A percentile compares a stretch with the other conserved stretches of the same genome.
Evolutionary conservation across 2,797 vertebrate genomes (phyloP).

Genomic region (Mionectes olivaceus): DNA sequence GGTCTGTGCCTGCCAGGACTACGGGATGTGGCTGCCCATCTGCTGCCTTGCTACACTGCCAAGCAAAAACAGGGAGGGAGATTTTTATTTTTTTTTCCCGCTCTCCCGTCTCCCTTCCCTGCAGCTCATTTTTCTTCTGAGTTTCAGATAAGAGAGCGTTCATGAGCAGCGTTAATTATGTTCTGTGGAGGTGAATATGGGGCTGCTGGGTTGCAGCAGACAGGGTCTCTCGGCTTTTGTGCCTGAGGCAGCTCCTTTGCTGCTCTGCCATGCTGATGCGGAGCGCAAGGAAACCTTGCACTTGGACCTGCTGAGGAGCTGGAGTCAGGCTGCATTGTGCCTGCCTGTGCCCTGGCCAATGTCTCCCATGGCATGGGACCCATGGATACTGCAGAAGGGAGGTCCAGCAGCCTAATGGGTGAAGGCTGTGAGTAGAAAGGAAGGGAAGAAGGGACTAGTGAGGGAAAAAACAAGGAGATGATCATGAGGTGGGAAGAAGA

Average conservation of each 20-base stretch:
- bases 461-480: not conserved
- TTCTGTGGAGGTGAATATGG: not conserved
- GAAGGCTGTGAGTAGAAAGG: not conserved
- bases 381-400: not conserved
- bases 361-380: not conserved
- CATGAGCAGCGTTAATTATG: conserved; percentile 21
- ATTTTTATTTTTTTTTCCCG: not conserved
- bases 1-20: not conserved
- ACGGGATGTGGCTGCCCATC: not conserved
- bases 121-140: conserved; percentile 24
- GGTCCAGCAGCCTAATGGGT: not conserved
- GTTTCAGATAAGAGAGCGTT: not conserved
- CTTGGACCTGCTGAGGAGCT: not conserved
- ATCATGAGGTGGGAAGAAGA: not conserved
- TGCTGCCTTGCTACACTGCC: not conserved
- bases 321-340: not conserved
- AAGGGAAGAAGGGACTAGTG: not conserved
- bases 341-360: not conserved
- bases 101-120: not conserved
- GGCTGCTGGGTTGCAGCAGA: not conserved
- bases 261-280: not conserved
- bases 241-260: not conserved
- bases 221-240: accelerated
- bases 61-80: not conserved
- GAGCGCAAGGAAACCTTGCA: not conserved